Evolutionary conservation across 2,113 vertebrate species (phyloP).

Genomic region (Cricetomys ansorgei): DNA sequence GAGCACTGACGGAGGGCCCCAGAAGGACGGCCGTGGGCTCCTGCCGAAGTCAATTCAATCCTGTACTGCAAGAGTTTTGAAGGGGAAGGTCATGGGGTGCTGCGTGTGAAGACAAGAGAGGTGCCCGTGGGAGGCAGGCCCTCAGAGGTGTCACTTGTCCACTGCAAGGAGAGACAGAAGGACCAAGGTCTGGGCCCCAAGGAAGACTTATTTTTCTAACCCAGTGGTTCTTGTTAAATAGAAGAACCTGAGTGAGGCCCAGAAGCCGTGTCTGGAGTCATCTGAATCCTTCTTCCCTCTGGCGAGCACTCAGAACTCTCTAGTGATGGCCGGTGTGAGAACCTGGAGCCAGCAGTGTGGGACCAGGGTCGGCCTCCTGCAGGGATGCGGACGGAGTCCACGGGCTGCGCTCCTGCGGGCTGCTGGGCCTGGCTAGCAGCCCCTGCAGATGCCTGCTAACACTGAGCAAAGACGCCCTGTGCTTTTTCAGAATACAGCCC

Average conservation of each 20-base stretch:
- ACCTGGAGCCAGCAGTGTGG: too few relatives aligned
- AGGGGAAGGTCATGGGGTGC: background rate
- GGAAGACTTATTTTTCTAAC: slow-evolving; percentile 34
- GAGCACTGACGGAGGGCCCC: background rate
- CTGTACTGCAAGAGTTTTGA: background rate
- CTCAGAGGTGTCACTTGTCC: background rate
- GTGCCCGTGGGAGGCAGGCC: too few relatives aligned
- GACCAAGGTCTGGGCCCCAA: background rate
- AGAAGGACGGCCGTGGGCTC: background rate
- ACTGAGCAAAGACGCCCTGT: background rate
- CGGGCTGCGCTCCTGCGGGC: background rate
- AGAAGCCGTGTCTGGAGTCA: background rate
- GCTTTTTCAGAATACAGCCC: background rate
- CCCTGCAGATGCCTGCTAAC: background rate
- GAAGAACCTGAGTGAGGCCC: background rate
- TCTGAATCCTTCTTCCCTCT: rapidly evolving
- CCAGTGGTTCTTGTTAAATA: background rate
- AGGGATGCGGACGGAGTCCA: background rate
- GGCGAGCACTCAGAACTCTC: background rate
- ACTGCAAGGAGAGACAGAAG: background rate
- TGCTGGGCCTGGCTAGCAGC: background rate
- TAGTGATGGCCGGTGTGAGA: background rate
- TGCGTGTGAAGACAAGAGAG: background rate
- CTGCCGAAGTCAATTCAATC: rapidly evolving
- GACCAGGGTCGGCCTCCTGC: background rate